These are phyloP conservation scores for Dunckerocampus dactyliophorus DNA, from an alignment of 2,113 vertebrate species.

Conservation along the genomic window DNA sequence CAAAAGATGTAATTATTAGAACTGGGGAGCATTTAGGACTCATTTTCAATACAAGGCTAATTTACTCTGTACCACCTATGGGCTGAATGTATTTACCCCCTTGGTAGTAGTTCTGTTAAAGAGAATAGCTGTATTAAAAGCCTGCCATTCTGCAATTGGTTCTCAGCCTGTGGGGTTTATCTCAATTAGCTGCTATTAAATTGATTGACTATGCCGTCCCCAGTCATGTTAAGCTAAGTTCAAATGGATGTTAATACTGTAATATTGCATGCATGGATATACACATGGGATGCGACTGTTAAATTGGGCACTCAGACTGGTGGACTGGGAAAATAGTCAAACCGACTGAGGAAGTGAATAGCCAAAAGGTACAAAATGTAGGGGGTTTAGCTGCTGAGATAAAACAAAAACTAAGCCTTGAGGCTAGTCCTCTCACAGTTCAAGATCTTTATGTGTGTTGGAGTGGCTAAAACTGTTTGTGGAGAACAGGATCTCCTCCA, in stretches of 20 bases:
- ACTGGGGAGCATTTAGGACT: constrained; percentile 29
- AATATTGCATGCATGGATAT: constrained; percentile 5
- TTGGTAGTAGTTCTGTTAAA: constrained; percentile 19
- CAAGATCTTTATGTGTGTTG: constrained; percentile 16
- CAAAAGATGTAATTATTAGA: constrained; percentile 24
- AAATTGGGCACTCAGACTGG: constrained; percentile 8
- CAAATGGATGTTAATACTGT: constrained; percentile 8
- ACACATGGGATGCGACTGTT: constrained; percentile 2
- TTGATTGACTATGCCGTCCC: constrained; percentile 32
- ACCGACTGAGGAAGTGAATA: neutral
- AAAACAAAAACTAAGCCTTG: constrained; percentile 37
- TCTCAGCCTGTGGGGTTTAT: constrained; percentile 48
- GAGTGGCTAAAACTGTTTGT: constrained; percentile 25
- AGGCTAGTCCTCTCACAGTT: constrained; percentile 15
- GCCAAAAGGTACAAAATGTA: constrained; percentile 17
- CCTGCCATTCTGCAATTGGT: constrained; percentile 42
- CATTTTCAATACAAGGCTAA: constrained; percentile 8
- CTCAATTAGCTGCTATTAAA: constrained; percentile 50
- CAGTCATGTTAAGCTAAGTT: constrained; percentile 9
- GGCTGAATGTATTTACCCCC: constrained; percentile 17
- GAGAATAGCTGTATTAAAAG: constrained; percentile 21
- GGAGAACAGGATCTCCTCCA: constrained; percentile 28
- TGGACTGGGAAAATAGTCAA: constrained; percentile 6
- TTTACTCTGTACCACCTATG: constrained; percentile 7
- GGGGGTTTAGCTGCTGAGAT: constrained; percentile 25